These are phyloP conservation scores for Panonychus citri DNA, from an alignment of 1,140 invertebrate species.

Conservation along the genomic window DNA sequence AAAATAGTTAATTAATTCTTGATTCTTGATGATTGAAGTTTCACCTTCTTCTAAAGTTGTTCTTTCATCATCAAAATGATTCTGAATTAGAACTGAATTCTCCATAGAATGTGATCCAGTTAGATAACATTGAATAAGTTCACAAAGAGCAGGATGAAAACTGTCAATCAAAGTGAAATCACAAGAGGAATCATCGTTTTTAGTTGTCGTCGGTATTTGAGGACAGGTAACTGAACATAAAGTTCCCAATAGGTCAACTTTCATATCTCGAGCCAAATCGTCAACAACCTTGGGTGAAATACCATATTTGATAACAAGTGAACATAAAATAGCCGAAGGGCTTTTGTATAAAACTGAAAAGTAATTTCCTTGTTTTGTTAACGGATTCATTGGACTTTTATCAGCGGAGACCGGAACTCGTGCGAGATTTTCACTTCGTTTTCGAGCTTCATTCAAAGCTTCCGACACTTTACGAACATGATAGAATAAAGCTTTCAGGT, in stretches of 20 bases:
- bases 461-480: slow-evolving; percentile 8
- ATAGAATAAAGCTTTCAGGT: slow-evolving; percentile 7
- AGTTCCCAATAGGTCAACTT: slow-evolving; percentile 8
- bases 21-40: background rate
- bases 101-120: background rate
- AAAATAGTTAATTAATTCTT: slow-evolving; percentile 8
- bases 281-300: slow-evolving; percentile 9
- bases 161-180: slow-evolving; percentile 4
- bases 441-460: slow-evolving; percentile 7
- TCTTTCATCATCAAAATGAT: slow-evolving; percentile 6
- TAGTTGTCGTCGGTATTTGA: slow-evolving; percentile 1
- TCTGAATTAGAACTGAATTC: background rate
- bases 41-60: background rate
- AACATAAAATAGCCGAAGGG: slow-evolving; percentile 9
- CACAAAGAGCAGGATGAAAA: slow-evolving; percentile 4
- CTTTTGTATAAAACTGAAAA: slow-evolving; percentile 10
- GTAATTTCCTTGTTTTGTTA: slow-evolving; percentile 1
- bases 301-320: slow-evolving; percentile 8
- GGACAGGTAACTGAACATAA: slow-evolving; percentile 8
- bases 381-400: background rate
- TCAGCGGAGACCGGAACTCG: background rate
- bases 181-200: background rate
- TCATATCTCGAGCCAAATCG: slow-evolving; percentile 9
- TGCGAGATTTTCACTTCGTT: slow-evolving; percentile 3
- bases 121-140: slow-evolving; percentile 7